Evolutionary conservation across 1,140 invertebrate genomes (phyloP).

Genomic region (silkworm (Bombyx mori)): ASM3026992v2 NC_085110.1:12779501-12780000

Average conservation of each 20-base stretch:
- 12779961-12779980: no score
- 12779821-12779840: slow-evolving; percentile 51
- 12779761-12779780: slow-evolving; percentile 35
- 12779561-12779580: slow-evolving; percentile 53
- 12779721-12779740: not conserved
- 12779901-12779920: slow-evolving; percentile 55
- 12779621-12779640: slow-evolving; percentile 38
- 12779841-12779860: slow-evolving; percentile 39
- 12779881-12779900: slow-evolving; percentile 49
- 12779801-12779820: slow-evolving; percentile 57
- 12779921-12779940: not conserved
- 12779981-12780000: slow-evolving; percentile 34
- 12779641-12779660: slow-evolving; percentile 47
- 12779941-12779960: no score
- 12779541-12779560: slow-evolving; percentile 55
- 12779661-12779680: slow-evolving; percentile 59
- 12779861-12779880: slow-evolving; percentile 57
- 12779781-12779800: slow-evolving; percentile 57
- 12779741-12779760: not conserved
- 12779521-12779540: slow-evolving; percentile 18
- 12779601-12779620: slow-evolving; percentile 45
- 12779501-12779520: no score
- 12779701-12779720: not conserved
- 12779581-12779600: slow-evolving; percentile 51
- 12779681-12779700: slow-evolving; percentile 14